Percentiles rank a stretch among this genome's conserved stretches.
phyloP scores from a whole-genome alignment of 2,113 vertebrate species.

The Isichthys henryi region DNA sequence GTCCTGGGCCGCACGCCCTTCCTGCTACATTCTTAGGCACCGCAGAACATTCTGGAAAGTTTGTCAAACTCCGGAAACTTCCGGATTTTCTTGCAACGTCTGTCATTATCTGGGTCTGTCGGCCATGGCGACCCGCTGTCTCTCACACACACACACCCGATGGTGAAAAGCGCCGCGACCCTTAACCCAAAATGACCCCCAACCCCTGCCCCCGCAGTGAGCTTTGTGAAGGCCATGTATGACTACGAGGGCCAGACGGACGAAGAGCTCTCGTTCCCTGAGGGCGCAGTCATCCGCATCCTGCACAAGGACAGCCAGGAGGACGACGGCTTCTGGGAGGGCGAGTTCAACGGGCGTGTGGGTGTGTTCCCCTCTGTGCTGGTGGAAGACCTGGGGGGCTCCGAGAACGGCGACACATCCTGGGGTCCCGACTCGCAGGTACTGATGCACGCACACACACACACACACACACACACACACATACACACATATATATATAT shows the following conservation, averaged over 20 bases:
- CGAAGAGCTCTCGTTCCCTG: slow-evolving; percentile 87
- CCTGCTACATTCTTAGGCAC: not conserved
- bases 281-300: slow-evolving; percentile 92
- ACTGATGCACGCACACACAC: slow-evolving; percentile 26
- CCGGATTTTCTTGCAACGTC: not conserved
- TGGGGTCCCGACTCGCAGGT: slow-evolving; percentile 68
- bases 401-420: slow-evolving; percentile 76
- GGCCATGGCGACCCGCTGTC: not conserved
- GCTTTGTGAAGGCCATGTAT: slow-evolving; percentile 94
- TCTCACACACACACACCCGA: not conserved
- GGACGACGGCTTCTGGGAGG: slow-evolving; percentile 97
- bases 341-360: slow-evolving; percentile 80
- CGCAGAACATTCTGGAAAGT: not conserved
- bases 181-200: not conserved
- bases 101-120: not conserved
- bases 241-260: slow-evolving; percentile 95
- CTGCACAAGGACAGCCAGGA: slow-evolving; percentile 92
- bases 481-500: not conserved
- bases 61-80: not conserved
- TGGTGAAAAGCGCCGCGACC: not conserved
- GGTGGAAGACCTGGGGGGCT: slow-evolving; percentile 78
- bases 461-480: slow-evolving; percentile 10
- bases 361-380: slow-evolving; percentile 93
- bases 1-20: not conserved
- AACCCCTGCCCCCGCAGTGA: slow-evolving; percentile 55